These are phyloP conservation scores for Ictalurus furcatus DNA, from an alignment of 2,113 vertebrate species.

Conservation along the genomic window DNA sequence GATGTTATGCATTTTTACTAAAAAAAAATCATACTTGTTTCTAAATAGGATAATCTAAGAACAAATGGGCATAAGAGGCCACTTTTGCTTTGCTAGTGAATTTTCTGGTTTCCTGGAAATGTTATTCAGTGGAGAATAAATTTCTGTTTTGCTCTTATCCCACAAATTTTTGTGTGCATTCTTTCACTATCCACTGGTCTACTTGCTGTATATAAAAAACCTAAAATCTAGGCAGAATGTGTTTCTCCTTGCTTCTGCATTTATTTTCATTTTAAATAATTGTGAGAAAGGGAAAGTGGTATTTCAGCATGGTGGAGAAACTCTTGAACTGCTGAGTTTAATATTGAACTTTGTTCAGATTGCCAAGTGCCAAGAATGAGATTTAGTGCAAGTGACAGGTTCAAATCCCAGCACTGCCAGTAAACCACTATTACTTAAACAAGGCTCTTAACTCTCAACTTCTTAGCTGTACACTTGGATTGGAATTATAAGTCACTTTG, in stretches of 20 bases:
- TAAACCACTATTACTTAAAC: not conserved
- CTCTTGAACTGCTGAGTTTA: not conserved
- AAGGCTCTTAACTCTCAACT: not conserved
- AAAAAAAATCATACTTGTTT: not conserved
- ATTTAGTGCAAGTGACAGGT: conserved; percentile 9
- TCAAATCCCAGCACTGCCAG: conserved; percentile 5
- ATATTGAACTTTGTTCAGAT: not conserved
- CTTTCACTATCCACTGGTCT: not conserved
- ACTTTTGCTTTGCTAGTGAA: not conserved
- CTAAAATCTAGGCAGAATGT: conserved; percentile 1
- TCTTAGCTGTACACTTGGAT: not conserved
- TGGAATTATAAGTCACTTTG: not conserved
- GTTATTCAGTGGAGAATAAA: not conserved
- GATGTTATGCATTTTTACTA: not conserved
- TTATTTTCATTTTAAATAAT: not conserved
- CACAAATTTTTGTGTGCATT: not conserved
- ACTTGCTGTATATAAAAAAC: not conserved
- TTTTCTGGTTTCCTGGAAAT: not conserved
- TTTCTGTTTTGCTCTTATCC: not conserved
- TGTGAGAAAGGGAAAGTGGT: not conserved
- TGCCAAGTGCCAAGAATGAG: not conserved
- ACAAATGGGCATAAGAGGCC: not conserved
- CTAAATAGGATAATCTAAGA: not conserved
- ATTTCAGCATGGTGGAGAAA: not conserved
- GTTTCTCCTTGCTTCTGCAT: not conserved